Evolutionary conservation across 2,888 invertebrate genomes (phyloP).

Genomic region (Spodoptera picta): DNA sequence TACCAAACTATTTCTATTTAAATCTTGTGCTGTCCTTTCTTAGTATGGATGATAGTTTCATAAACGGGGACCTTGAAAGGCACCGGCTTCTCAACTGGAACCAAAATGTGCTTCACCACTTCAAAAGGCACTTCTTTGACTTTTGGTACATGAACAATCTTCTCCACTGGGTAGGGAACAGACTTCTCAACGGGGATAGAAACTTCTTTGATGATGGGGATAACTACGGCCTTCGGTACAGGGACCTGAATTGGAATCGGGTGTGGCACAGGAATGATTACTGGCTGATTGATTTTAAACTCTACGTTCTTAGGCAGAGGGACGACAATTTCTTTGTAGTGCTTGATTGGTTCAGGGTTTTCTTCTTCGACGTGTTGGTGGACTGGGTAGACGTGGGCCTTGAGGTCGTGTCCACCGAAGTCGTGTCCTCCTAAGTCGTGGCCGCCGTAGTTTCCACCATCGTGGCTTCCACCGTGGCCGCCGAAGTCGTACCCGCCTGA

Average conservation of each 20-base stretch:
- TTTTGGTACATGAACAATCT: conserved; percentile 90
- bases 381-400: conserved; percentile 87
- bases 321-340: conserved; percentile 91
- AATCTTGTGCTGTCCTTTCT: conserved; percentile 87
- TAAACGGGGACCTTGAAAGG: conserved; percentile 92
- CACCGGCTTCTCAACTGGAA: conserved; percentile 91
- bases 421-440: conserved; percentile 54
- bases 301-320: conserved; percentile 90
- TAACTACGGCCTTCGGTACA: conserved; percentile 91
- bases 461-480: conserved; percentile 49
- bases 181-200: conserved; percentile 92
- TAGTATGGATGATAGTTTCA: conserved; percentile 92
- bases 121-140: conserved; percentile 91
- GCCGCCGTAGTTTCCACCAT: conserved; percentile 59
- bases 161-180: conserved; percentile 92
- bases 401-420: conserved; percentile 74
- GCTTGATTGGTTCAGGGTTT: conserved; percentile 90
- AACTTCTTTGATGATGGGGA: conserved; percentile 91
- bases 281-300: conserved; percentile 88
- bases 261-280: conserved; percentile 89
- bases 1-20: conserved; percentile 47
- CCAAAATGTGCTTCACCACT: conserved; percentile 91
- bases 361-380: conserved; percentile 91
- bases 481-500: conserved; percentile 69
- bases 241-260: conserved; percentile 92